phyloP scores from a whole-genome alignment of 2,888 invertebrate species.

The Spisula subtruncata region DNA sequence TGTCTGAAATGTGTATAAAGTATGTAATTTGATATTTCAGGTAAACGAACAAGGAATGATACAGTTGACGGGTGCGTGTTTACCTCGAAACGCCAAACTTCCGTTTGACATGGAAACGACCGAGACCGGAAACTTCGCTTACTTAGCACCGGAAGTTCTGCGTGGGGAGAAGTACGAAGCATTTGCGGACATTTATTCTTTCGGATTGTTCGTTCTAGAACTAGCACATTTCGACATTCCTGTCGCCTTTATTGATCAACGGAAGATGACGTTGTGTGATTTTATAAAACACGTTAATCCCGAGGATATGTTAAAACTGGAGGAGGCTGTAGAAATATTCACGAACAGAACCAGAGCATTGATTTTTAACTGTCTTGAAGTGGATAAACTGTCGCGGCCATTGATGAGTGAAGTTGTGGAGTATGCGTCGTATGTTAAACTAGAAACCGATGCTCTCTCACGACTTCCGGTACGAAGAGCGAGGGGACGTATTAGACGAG shows the following conservation, averaged over 20 bases:
- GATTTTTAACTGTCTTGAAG: slow-evolving; percentile 59
- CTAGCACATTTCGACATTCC: slow-evolving; percentile 48
- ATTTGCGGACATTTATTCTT: slow-evolving; percentile 82
- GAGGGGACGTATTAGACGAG: slow-evolving; percentile 45
- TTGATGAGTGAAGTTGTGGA: slow-evolving; percentile 63
- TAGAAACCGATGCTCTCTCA: slow-evolving; percentile 57
- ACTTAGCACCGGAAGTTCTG: slow-evolving; percentile 84
- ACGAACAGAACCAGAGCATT: slow-evolving; percentile 59
- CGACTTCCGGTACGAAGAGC: slow-evolving; percentile 53
- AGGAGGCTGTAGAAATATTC: slow-evolving; percentile 52
- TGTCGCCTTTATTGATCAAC: slow-evolving; percentile 64
- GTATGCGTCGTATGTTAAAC: slow-evolving; percentile 51
- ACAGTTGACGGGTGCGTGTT: slow-evolving; percentile 78
- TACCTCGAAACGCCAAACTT: slow-evolving; percentile 78
- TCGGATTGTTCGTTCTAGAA: slow-evolving; percentile 71
- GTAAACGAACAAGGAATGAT: slow-evolving; percentile 70
- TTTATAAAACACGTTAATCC: slow-evolving; percentile 75
- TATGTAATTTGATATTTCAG: too few relatives aligned
- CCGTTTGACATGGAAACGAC: slow-evolving; percentile 69
- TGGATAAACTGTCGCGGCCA: slow-evolving; percentile 56
- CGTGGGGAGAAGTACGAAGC: slow-evolving; percentile 79
- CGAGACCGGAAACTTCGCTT: slow-evolving; percentile 77
- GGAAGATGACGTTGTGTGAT: slow-evolving; percentile 70
- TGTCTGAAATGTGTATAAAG: too few relatives aligned
- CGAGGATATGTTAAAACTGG: slow-evolving; percentile 72